Evolutionary conservation across 2,888 invertebrate genomes (phyloP), one percentile per base, ranked within the genome.

Genomic region (Dicycla oo): DNA sequence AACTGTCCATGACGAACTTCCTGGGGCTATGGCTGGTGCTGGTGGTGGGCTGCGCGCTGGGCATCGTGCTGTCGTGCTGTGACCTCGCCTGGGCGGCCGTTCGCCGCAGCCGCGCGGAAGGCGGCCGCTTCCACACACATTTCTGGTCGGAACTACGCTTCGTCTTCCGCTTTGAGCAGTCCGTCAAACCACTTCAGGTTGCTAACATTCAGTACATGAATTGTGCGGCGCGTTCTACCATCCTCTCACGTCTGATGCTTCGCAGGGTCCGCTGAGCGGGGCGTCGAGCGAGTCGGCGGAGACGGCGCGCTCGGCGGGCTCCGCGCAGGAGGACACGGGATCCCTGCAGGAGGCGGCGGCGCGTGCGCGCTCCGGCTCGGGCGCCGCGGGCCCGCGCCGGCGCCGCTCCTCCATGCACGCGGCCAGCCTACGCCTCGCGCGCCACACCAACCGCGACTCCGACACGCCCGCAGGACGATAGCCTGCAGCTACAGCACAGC

Each of bases 21-120:
- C 97, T 97, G 80, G 98, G 98, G 56, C 97, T 98, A 56, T 98
- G 98, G 93, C 94, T 98, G 71, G 98, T 98, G 78, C 94, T 98
- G 75, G 96, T 97, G 64, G 95, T 97, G 72, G 98, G 98, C 0
- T 96, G 97, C 84, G 93, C 95, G 61, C 89, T 97, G 65, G 97
- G 97, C 60, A 94, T 97, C 78, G 83, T 97, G 67, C 96, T 97
- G 45, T 97, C 98, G 45, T 96, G 97, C 81, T 90, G 97, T 51
- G 98, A 98, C 94, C 91, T 95, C 74, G 91, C 91, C 77, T 89
- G 88, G 88, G 84, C 90, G 69, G 91, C 94, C 74, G 83, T 89
- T 82, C 86, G 89, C 15, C 91, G 88, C 62, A 89, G 92, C 30
- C 89, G 92, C 18, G 47, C 30, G 11, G 81, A 85, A 20, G 71